Evolutionary conservation across 2,797 vertebrate species (phyloP).

Genomic region (Mus minutoides): DNA sequence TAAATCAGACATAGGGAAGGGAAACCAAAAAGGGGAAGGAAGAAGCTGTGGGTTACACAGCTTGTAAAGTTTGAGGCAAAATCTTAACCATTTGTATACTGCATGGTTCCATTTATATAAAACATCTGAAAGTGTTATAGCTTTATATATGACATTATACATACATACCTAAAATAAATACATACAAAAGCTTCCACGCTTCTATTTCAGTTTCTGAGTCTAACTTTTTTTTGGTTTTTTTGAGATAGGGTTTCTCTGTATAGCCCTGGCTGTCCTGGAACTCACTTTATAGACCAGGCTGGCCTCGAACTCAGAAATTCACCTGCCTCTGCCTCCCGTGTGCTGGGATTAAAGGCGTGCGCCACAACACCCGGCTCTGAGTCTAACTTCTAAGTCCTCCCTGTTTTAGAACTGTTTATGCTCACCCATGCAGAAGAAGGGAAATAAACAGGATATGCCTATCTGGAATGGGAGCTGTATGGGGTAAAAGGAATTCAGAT

Average conservation of each 20-base stretch:
- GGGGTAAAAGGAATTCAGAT: neutral
- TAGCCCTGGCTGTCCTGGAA: too few species aligned
- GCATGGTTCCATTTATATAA: neutral
- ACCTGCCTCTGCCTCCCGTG: too few species aligned
- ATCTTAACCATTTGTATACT: neutral
- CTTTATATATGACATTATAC: neutral
- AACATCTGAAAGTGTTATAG: neutral
- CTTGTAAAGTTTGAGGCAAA: neutral
- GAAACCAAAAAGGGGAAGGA: neutral
- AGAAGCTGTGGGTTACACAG: neutral
- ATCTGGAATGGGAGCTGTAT: neutral
- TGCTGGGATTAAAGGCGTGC: too few species aligned
- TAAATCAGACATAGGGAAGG: neutral
- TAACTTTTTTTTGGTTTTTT: too few species aligned
- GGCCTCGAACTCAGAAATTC: too few species aligned
- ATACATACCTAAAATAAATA: neutral
- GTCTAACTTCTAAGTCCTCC: neutral
- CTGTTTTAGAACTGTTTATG: neutral
- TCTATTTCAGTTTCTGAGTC: neutral
- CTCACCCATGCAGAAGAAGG: neutral
- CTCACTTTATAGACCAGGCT: too few species aligned
- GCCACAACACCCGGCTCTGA: too few species aligned
- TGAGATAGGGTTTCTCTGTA: too few species aligned
- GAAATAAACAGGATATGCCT: neutral
- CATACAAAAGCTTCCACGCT: neutral